Evolutionary conservation across 2,113 vertebrate genomes (phyloP).

Genomic region (Vulpes lagopus): DNA sequence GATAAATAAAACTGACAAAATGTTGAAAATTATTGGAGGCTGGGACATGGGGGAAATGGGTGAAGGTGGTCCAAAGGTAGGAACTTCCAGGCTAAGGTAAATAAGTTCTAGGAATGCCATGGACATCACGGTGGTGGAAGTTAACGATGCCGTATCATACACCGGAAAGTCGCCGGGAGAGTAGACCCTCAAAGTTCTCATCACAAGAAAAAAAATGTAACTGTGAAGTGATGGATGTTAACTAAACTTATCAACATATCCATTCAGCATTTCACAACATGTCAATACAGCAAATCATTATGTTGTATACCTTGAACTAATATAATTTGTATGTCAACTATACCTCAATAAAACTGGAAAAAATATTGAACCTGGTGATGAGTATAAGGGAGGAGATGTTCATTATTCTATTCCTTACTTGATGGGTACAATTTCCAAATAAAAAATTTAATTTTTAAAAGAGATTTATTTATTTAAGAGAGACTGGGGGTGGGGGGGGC

Average conservation of each 20-base stretch:
- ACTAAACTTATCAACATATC: not conserved
- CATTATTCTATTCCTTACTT: slow-evolving; percentile 7
- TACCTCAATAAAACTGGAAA: not conserved
- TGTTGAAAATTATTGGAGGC: not conserved
- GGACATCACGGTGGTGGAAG: too few relatives aligned
- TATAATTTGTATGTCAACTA: not conserved
- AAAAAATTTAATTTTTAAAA: not conserved
- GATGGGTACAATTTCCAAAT: not conserved
- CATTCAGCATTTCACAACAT: not conserved
- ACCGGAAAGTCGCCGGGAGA: not conserved
- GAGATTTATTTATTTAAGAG: not conserved
- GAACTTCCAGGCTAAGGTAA: not conserved
- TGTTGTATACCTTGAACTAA: not conserved
- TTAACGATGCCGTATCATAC: not conserved
- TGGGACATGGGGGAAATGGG: not conserved
- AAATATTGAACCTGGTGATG: not conserved
- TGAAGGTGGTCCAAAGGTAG: not conserved
- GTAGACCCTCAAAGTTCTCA: not conserved
- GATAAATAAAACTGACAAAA: not conserved
- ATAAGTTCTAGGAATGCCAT: not conserved
- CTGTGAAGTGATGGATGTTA: not conserved
- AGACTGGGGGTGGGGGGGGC: not conserved
- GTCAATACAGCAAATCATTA: not conserved
- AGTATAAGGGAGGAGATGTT: not conserved
- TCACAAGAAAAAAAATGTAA: not conserved